A percentile compares a stretch with the other conserved stretches of the same genome.
These are phyloP conservation scores for Oscheius sp. DNA, from an alignment of 1,140 invertebrate species.

Conservation along the genomic window DNA sequence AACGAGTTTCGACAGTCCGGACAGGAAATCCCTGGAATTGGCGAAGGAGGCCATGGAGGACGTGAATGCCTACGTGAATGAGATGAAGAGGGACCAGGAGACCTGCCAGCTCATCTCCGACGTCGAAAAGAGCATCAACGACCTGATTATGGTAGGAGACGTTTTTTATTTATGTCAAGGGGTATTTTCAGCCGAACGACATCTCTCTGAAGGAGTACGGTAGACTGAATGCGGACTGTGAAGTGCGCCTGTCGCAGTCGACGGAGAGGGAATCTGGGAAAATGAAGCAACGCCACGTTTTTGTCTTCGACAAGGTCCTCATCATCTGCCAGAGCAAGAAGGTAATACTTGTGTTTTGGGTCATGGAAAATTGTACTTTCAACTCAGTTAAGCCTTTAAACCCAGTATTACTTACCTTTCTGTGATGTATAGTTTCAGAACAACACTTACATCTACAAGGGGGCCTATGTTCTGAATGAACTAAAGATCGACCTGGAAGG, in stretches of 20 bases:
- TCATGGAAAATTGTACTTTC: not conserved
- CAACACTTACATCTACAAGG: conserved; percentile 39
- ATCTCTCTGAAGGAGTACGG: conserved; percentile 82
- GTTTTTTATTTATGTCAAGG: conserved; percentile 51
- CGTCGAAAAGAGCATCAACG: conserved; percentile 70
- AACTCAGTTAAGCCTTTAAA: not conserved
- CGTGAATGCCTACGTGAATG: conserved; percentile 93
- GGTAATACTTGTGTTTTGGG: conserved; percentile 10
- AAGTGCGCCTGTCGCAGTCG: conserved; percentile 73
- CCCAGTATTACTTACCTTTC: not conserved
- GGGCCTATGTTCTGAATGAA: conserved; percentile 33
- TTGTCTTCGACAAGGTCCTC: conserved; percentile 45
- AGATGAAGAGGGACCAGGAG: conserved; percentile 94
- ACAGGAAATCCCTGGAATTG: conserved; percentile 76
- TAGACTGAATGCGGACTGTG: conserved; percentile 82
- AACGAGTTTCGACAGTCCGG: conserved; percentile 74
- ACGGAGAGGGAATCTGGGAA: conserved; percentile 15
- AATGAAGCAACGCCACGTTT: conserved; percentile 40
- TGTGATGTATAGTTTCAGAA: conserved; percentile 11
- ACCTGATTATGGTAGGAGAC: conserved; percentile 32
- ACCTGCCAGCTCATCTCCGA: conserved; percentile 83
- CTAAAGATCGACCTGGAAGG: conserved; percentile 20
- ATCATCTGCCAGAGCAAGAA: conserved; percentile 39
- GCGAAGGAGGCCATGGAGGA: conserved; percentile 94
- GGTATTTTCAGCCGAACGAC: conserved; percentile 68